Evolutionary conservation across 2,113 vertebrate genomes (phyloP).

Genomic region (Ranitomeya variabilis): DNA sequence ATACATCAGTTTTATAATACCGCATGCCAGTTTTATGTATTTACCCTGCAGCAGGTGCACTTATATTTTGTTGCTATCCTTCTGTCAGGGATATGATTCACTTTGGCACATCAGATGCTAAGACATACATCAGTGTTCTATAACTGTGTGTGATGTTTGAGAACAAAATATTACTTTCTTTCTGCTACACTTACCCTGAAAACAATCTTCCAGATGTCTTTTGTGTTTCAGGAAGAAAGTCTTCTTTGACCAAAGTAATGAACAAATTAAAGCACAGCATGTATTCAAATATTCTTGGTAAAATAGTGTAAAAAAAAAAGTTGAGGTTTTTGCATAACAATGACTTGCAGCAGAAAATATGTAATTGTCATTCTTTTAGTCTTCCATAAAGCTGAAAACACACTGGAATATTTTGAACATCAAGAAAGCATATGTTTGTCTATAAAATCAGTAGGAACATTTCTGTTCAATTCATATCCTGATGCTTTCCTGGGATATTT

Average conservation of each 20-base stretch:
- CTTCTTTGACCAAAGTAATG: conserved; percentile 10
- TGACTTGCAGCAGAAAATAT: background rate
- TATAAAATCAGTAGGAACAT: background rate
- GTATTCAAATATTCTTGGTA: conserved; percentile 1
- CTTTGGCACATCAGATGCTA: conserved; percentile 47
- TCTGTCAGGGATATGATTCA: conserved; percentile 55
- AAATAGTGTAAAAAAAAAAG: background rate
- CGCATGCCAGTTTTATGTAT: conserved; percentile 34
- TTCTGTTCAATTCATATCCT: background rate
- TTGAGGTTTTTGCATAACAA: background rate
- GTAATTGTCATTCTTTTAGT: background rate
- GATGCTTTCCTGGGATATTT: background rate
- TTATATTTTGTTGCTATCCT: conserved; percentile 53
- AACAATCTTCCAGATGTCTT: conserved; percentile 28
- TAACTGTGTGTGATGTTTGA: conserved; percentile 36
- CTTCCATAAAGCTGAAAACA: background rate
- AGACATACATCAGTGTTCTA: conserved; percentile 40
- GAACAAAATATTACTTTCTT: conserved; percentile 60
- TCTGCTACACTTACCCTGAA: conserved; percentile 61
- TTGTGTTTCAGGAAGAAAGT: conserved; percentile 28
- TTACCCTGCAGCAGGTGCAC: conserved; percentile 53
- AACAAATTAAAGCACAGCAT: conserved; percentile 12
- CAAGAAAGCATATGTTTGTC: background rate
- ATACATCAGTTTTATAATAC: conserved; percentile 54
- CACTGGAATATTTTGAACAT: background rate